These are phyloP conservation scores for Spondyliosoma cantharus DNA, from an alignment of 2,797 vertebrate genomes.

Conservation along the genomic window DNA sequence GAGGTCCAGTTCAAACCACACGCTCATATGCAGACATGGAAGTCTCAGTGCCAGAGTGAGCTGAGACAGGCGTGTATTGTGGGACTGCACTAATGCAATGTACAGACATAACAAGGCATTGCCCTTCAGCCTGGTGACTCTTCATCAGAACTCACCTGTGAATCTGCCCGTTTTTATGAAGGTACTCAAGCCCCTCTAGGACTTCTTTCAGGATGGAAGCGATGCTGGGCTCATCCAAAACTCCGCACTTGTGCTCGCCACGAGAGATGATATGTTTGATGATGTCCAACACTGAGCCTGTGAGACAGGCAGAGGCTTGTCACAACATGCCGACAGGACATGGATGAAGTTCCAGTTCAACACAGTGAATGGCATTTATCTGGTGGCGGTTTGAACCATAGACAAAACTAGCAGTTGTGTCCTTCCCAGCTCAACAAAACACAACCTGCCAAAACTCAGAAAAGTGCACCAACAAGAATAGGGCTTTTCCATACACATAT, in stretches of 20 bases:
- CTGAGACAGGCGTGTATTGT: not conserved
- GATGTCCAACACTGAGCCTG: slow-evolving; percentile 96
- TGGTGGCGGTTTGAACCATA: not conserved
- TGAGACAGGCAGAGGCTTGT: slow-evolving; percentile 35
- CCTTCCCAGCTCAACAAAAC: slow-evolving; percentile 14
- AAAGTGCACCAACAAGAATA: not conserved
- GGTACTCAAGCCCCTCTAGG: slow-evolving; percentile 93
- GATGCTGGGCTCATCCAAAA: slow-evolving; percentile 93
- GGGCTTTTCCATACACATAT: too few relatives aligned
- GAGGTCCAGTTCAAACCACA: slow-evolving; percentile 43
- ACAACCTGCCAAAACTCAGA: not conserved
- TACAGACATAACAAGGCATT: not conserved
- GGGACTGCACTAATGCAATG: not conserved
- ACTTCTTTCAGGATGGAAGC: slow-evolving; percentile 93
- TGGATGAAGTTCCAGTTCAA: not conserved
- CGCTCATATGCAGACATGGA: slow-evolving; percentile 29
- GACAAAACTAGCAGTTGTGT: not conserved
- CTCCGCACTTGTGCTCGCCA: slow-evolving; percentile 93
- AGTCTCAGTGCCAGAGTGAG: slow-evolving; percentile 17
- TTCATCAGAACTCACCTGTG: slow-evolving; percentile 86
- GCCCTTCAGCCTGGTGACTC: not conserved
- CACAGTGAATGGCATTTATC: not conserved
- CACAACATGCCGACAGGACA: slow-evolving; percentile 9
- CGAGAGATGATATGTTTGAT: slow-evolving; percentile 95
- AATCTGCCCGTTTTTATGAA: slow-evolving; percentile 97